A percentile compares a stretch with the other conserved stretches of the same genome.
Conservation (phyloP, 1,140 invertebrate genomes). For the Eueides isabella region DNA sequence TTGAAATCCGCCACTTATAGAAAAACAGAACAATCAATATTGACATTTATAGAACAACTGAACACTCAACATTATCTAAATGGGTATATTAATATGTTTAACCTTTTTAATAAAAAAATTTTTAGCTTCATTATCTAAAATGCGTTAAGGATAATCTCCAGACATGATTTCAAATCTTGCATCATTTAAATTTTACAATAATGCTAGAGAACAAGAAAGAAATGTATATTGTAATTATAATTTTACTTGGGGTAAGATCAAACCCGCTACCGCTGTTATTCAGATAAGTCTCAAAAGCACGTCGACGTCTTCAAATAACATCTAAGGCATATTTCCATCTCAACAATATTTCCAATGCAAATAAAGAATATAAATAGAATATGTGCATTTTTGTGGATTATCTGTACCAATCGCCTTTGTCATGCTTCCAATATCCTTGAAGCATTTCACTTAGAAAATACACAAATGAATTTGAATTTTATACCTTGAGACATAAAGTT, state of each 20-base stretch:
- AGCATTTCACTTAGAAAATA: constrained; percentile 2
- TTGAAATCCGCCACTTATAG: too few relatives aligned
- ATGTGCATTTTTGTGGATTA: constrained; percentile 10
- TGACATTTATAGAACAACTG: too few relatives aligned
- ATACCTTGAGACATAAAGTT: neutral
- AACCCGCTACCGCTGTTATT: neutral
- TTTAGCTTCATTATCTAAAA: too few relatives aligned
- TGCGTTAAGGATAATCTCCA: too few relatives aligned
- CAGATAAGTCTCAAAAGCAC: neutral
- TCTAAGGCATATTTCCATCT: neutral
- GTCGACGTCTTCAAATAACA: neutral
- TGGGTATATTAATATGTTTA: too few relatives aligned
- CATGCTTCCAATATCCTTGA: constrained; percentile 1
- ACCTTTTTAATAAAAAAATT: too few relatives aligned
- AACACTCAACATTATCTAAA: too few relatives aligned
- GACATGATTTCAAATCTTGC: too few relatives aligned
- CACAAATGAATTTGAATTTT: constrained; percentile 11
- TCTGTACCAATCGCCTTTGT: constrained; percentile 11
- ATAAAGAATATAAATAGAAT: constrained; percentile 12
- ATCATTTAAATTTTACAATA: too few relatives aligned
- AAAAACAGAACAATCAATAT: too few relatives aligned
- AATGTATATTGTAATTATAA: too few relatives aligned
- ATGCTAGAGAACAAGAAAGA: too few relatives aligned
- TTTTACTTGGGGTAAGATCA: neutral
- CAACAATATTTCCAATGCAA: constrained; percentile 5